Percentiles rank a stretch among this genome's conserved stretches.
Evolutionary conservation across 2,888 invertebrate genomes (phyloP).

Genomic region (Drosophila colorata): DNA sequence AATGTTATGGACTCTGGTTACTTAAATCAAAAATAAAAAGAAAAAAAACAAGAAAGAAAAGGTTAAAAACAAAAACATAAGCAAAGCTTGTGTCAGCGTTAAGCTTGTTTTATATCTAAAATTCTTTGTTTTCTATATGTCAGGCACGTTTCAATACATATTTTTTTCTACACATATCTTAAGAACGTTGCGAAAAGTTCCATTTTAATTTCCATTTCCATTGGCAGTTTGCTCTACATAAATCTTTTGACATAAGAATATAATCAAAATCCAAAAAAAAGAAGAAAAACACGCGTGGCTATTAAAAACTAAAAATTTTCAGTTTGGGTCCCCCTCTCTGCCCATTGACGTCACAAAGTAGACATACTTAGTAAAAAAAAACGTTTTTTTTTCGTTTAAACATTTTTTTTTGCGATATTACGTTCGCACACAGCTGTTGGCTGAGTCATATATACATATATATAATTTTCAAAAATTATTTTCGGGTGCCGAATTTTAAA

Average conservation of each 20-base stretch:
- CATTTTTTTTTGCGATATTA: conserved; percentile 17
- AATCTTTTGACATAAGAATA: conserved; percentile 26
- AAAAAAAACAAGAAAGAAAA: background rate
- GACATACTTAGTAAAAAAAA: background rate
- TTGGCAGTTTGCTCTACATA: conserved; percentile 15
- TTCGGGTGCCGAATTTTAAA: background rate
- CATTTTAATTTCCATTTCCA: conserved; percentile 2
- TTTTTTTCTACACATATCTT: background rate
- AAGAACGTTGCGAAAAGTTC: conserved; percentile 2
- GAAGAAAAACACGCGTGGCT: conserved; percentile 22
- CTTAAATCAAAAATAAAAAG: background rate
- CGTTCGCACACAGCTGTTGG: conserved; percentile 23
- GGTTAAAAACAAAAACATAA: background rate
- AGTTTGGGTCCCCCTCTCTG: conserved; percentile 1
- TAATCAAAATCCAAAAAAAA: background rate
- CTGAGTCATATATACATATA: conserved; percentile 29
- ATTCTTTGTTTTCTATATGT: background rate
- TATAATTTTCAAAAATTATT: background rate
- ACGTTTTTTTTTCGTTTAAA: conserved; percentile 13
- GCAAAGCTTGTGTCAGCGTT: conserved; percentile 4
- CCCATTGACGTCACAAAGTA: conserved; percentile 40
- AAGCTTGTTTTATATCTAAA: background rate
- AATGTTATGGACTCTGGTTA: background rate
- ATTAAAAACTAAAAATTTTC: conserved; percentile 15
- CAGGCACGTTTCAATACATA: conserved; percentile 28